These are phyloP conservation scores for Porites divaricata DNA, from an alignment of 92 coral and sea anemone species.

Conservation along the genomic window DNA sequence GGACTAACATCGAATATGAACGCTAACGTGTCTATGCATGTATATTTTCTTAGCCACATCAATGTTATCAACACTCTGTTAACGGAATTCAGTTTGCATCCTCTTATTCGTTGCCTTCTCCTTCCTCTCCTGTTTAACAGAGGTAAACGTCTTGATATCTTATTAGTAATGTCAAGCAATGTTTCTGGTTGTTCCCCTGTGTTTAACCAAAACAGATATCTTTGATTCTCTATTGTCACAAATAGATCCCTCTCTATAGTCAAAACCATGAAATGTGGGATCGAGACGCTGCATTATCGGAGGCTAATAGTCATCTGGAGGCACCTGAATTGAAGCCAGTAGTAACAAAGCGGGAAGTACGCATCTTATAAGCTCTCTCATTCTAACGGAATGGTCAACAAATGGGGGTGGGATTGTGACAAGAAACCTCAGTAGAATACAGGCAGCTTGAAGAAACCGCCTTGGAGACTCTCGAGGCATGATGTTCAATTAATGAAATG, in stretches of 20 bases:
- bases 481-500: neutral
- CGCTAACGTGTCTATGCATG: constrained; percentile 45
- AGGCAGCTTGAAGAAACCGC: neutral
- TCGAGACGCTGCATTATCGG: constrained; percentile 49
- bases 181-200: constrained; percentile 60
- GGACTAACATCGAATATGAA: constrained; percentile 48
- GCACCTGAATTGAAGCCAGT: constrained; percentile 27
- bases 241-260: constrained; percentile 60
- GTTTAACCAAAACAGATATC: constrained; percentile 53
- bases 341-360: constrained; percentile 25
- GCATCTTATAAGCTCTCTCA: constrained; percentile 11
- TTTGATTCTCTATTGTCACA: constrained; percentile 48
- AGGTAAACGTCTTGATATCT: constrained; percentile 3
- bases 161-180: constrained; percentile 9
- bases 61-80: constrained; percentile 39
- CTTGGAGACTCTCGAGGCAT: constrained; percentile 17
- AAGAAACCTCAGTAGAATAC: constrained; percentile 1
- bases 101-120: constrained; percentile 18
- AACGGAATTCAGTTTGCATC: constrained; percentile 14
- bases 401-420: constrained; percentile 37
- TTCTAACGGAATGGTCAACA: constrained; percentile 1
- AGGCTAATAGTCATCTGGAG: constrained; percentile 31
- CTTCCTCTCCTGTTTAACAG: constrained; percentile 49
- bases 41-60: constrained; percentile 45
- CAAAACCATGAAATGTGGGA: constrained; percentile 49